Evolutionary conservation across 2,797 vertebrate genomes (phyloP).

Genomic region (Threskiornis aethiopicus): DNA sequence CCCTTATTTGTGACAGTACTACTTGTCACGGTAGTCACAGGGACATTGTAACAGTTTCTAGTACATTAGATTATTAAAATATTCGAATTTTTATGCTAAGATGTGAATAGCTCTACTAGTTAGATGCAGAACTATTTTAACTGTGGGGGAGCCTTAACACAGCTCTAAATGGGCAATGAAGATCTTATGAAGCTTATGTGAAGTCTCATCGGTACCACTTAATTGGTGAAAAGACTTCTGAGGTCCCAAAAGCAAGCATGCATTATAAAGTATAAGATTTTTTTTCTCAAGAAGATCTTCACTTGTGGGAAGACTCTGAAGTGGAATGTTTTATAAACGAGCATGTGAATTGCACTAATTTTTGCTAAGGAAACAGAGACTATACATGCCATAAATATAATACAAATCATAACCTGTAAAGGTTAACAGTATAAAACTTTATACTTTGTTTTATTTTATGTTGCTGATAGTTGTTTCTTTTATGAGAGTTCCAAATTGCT

Average conservation of each 20-base stretch:
- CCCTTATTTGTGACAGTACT: background rate
- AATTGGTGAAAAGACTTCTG: background rate
- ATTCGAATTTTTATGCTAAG: background rate
- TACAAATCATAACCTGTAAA: background rate
- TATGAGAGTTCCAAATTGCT: slow-evolving; percentile 47
- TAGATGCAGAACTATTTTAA: background rate
- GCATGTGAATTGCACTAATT: background rate
- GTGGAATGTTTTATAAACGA: background rate
- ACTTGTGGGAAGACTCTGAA: background rate
- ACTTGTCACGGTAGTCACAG: background rate
- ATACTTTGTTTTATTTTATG: background rate
- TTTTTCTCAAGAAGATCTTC: background rate
- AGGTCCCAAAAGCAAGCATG: background rate
- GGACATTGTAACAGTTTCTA: background rate
- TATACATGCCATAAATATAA: background rate
- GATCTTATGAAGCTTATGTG: background rate
- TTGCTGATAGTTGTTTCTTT: slow-evolving; percentile 10
- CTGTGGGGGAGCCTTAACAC: background rate
- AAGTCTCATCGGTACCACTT: background rate
- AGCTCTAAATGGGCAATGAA: background rate
- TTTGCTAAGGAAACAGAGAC: background rate
- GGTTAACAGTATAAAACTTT: background rate
- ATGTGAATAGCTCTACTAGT: background rate
- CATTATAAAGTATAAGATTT: background rate
- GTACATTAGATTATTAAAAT: background rate